phyloP scores from a whole-genome alignment of 2,888 invertebrate genomes.

The Cerceris rybyensis region DNA sequence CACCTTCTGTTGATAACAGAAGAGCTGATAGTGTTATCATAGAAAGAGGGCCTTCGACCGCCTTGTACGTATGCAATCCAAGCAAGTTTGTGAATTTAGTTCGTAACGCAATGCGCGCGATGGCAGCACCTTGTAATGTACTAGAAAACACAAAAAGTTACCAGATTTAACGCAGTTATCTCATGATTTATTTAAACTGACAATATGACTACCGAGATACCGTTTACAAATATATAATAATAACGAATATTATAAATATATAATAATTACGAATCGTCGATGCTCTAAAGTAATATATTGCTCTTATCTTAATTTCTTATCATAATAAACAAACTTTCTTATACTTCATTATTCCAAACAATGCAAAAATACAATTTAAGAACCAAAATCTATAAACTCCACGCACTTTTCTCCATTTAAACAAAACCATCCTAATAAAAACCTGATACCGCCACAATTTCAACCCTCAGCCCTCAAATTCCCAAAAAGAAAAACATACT shows the following conservation, averaged over 20 bases:
- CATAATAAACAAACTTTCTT: background rate
- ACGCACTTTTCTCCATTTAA: background rate
- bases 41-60: background rate
- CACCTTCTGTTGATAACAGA: slow-evolving; percentile 27
- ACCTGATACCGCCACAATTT: background rate
- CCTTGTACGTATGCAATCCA: slow-evolving; percentile 22
- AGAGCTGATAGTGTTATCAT: background rate
- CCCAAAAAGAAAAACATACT: no score
- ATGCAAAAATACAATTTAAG: no score
- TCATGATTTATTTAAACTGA: no score
- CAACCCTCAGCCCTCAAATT: background rate
- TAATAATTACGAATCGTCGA: no score
- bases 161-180: no score
- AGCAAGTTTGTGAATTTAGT: background rate
- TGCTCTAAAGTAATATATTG: no score
- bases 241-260: no score
- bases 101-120: slow-evolving; percentile 7
- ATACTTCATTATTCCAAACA: no score
- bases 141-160: no score
- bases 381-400: no score
- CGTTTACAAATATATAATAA: no score
- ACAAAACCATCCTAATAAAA: background rate
- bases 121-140: slow-evolving; percentile 3
- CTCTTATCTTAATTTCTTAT: background rate
- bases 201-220: no score